Evolutionary conservation across 2,113 vertebrate species (phyloP).

Genomic region (Callopanchax toddi): DNA sequence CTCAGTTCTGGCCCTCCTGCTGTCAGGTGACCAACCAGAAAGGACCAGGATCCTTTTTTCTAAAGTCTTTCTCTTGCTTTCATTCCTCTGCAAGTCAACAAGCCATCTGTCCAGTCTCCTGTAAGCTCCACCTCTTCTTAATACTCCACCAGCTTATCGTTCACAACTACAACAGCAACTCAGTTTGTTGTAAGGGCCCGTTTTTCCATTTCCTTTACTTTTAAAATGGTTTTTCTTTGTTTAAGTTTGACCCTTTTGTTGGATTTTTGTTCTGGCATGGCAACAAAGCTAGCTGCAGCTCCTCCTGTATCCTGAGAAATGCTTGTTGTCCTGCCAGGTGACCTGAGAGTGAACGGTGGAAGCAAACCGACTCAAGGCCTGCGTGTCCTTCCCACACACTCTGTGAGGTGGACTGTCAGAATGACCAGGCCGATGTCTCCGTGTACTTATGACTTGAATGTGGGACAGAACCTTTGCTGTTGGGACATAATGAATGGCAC

Average conservation of each 20-base stretch:
- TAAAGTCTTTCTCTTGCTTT: conserved; percentile 17
- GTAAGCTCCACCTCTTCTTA: conserved; percentile 41
- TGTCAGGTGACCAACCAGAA: conserved; percentile 2
- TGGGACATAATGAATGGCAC: not conserved
- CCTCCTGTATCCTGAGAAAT: conserved; percentile 30
- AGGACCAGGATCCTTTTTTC: conserved; percentile 29
- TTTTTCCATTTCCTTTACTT: conserved; percentile 8
- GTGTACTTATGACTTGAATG: conserved; percentile 1
- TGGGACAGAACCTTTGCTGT: conserved; percentile 18
- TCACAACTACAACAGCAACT: conserved; percentile 15
- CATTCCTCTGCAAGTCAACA: conserved; percentile 44
- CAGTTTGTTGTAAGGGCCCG: conserved; percentile 23
- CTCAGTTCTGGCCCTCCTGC: too few species aligned
- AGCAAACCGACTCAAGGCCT: conserved; percentile 38
- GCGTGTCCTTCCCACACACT: conserved; percentile 12
- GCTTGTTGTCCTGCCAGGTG: conserved; percentile 60
- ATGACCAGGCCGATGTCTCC: conserved; percentile 19
- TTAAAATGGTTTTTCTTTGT: not conserved
- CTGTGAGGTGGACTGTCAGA: conserved; percentile 5
- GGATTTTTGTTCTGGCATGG: conserved; percentile 6
- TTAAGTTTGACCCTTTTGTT: conserved; percentile 8
- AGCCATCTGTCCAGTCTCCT: conserved; percentile 55
- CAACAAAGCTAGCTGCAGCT: conserved; percentile 16
- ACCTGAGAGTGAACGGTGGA: conserved; percentile 30
- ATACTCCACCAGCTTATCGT: conserved; percentile 45